A percentile compares a stretch with the other conserved stretches of the same genome.
Evolutionary conservation across 2,888 invertebrate genomes (phyloP).

Genomic region (Netelia fuscicornis): DNA sequence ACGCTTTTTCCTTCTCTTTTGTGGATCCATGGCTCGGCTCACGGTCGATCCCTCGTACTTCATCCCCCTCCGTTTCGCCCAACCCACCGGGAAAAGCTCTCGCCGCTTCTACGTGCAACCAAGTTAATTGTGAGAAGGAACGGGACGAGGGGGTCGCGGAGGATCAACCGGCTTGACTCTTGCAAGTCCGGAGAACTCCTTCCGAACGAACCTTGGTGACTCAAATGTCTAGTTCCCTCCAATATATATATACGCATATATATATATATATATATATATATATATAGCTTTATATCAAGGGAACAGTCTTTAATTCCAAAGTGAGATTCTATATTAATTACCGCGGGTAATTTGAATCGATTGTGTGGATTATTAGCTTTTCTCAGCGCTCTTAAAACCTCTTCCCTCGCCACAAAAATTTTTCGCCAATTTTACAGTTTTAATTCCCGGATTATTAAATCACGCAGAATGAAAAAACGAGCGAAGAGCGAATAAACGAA

Average conservation of each 20-base stretch:
- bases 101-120: conserved; percentile 36
- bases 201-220: conserved; percentile 21
- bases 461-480: background rate
- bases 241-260: background rate
- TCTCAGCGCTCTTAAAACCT: background rate
- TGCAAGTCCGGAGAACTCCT: conserved; percentile 49
- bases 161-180: conserved; percentile 58
- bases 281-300: background rate
- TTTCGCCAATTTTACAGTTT: conserved; percentile 15
- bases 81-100: conserved; percentile 46
- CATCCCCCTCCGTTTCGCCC: background rate
- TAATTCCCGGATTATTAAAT: conserved; percentile 10
- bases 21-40: conserved; percentile 36
- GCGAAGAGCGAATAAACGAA: background rate
- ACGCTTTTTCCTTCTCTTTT: conserved; percentile 28
- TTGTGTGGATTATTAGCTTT: conserved; percentile 52
- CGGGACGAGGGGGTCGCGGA: conserved; percentile 14
- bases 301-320: conserved; percentile 36
- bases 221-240: conserved; percentile 19
- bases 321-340: conserved; percentile 58
- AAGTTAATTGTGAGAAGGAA: conserved; percentile 55
- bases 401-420: background rate
- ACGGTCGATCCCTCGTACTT: conserved; percentile 26
- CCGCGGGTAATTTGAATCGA: conserved; percentile 58
- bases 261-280: background rate